A percentile compares a stretch with the other conserved stretches of the same genome.
Evolutionary conservation across 2,888 invertebrate genomes (phyloP).

Genomic region (Eupithecia tripunctaria): DNA sequence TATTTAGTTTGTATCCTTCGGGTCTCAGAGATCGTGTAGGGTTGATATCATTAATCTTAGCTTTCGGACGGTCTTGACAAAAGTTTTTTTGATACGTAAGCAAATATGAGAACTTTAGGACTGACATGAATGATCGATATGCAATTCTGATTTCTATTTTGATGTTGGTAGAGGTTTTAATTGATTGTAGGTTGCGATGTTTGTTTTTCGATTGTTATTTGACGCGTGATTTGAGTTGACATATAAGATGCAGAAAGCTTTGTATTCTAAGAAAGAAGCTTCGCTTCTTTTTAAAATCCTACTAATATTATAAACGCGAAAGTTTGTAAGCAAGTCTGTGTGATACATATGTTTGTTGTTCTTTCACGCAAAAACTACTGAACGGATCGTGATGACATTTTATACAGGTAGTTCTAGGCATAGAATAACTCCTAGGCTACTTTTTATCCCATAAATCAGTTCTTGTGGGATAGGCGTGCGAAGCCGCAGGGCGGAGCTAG

Average conservation of each 20-base stretch:
- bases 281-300: no score
- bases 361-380: no score
- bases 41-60: constrained; percentile 76
- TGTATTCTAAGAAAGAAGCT: neutral
- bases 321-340: no score
- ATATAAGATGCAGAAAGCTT: neutral
- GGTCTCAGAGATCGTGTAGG: constrained; percentile 63
- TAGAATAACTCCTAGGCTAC: no score
- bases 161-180: neutral
- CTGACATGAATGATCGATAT: constrained; percentile 7
- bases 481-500: no score
- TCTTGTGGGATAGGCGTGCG: no score
- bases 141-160: constrained; percentile 10
- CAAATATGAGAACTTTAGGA: constrained; percentile 69
- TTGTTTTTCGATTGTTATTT: neutral
- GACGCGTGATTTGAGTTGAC: neutral
- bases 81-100: constrained; percentile 74
- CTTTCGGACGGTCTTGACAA: constrained; percentile 68
- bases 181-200: constrained; percentile 5
- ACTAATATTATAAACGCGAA: no score
- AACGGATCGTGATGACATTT: no score
- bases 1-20: constrained; percentile 75
- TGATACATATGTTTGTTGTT: no score
- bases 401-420: no score
- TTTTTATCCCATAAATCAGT: no score